These are phyloP conservation scores for Sarcophaga caerulescens DNA, from an alignment of 2,888 invertebrate genomes.

Conservation along the genomic window DNA sequence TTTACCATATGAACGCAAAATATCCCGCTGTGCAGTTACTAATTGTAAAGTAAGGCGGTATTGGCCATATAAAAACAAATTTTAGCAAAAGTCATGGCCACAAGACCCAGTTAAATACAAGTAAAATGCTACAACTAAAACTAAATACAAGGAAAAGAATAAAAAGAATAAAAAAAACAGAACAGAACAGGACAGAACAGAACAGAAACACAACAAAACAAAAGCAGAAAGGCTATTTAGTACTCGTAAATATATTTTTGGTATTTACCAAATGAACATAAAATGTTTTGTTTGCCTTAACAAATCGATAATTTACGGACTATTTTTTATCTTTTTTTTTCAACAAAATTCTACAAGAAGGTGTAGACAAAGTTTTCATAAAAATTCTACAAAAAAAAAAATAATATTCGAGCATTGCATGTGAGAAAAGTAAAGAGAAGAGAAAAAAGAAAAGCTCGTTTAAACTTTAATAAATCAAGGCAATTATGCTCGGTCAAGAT, in stretches of 20 bases:
- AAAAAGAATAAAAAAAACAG: slow-evolving; percentile 10
- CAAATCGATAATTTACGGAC: slow-evolving; percentile 68
- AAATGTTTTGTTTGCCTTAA: slow-evolving; percentile 63
- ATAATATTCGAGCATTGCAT: background rate
- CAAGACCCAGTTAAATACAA: slow-evolving; percentile 60
- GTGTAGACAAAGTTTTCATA: slow-evolving; percentile 26
- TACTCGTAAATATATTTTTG: slow-evolving; percentile 54
- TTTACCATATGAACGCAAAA: slow-evolving; percentile 38
- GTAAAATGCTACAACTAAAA: slow-evolving; percentile 20
- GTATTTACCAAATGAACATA: slow-evolving; percentile 62
- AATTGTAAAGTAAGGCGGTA: slow-evolving; percentile 62
- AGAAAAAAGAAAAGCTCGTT: slow-evolving; percentile 8
- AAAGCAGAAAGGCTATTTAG: slow-evolving; percentile 47
- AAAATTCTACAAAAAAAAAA: slow-evolving; percentile 11
- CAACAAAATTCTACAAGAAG: background rate
- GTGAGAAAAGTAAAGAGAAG: background rate
- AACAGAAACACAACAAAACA: slow-evolving; percentile 11
- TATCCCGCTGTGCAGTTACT: slow-evolving; percentile 61
- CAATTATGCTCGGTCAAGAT: slow-evolving; percentile 59
- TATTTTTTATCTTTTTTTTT: slow-evolving; percentile 20
- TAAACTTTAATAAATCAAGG: slow-evolving; percentile 52
- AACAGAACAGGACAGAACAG: slow-evolving; percentile 5
- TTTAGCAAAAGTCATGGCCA: slow-evolving; percentile 66
- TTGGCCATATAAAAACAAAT: slow-evolving; percentile 47
- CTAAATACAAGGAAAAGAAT: slow-evolving; percentile 6